A percentile compares a stretch with the other conserved stretches of the same genome.
phyloP scores from a whole-genome alignment of 2,797 vertebrate species.

The Aeoliscus strigatus region DNA sequence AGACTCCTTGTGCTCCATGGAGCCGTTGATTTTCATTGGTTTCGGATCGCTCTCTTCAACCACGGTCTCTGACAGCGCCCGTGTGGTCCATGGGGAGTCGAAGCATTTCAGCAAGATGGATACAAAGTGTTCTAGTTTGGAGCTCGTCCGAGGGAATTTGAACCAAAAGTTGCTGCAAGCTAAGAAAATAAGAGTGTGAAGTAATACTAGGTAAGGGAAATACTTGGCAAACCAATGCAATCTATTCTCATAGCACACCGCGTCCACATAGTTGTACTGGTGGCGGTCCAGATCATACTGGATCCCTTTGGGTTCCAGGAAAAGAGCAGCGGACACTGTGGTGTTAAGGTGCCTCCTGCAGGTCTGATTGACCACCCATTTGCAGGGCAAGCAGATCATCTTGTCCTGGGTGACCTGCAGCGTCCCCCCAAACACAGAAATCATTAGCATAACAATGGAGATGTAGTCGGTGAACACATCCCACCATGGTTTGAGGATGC shows the following conservation, averaged over 20 bases:
- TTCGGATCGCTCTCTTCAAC: conserved; percentile 98
- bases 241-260: conserved; percentile 98
- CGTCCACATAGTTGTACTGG: conserved; percentile 98
- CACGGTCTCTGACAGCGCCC: conserved; percentile 94
- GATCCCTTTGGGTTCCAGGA: conserved; percentile 73
- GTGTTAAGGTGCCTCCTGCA: conserved; percentile 81
- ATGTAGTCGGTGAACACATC: conserved; percentile 99
- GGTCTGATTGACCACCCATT: no score
- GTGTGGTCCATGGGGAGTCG: conserved; percentile 98
- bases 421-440: conserved; percentile 98
- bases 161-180: conserved; percentile 99
- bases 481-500: conserved; percentile 99
- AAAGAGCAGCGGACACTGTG: conserved; percentile 59
- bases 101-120: conserved; percentile 98
- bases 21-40: conserved; percentile 89
- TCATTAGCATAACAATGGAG: conserved; percentile 96
- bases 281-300: conserved; percentile 96
- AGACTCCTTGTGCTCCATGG: conserved; percentile 90
- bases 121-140: conserved; percentile 98
- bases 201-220: conserved; percentile 97
- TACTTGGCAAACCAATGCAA: conserved; percentile 99
- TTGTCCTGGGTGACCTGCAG: conserved; percentile 99
- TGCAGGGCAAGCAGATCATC: conserved; percentile 96
- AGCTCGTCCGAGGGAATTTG: conserved; percentile 99
- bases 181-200: conserved; percentile 98